Conservation (phyloP, 1,140 invertebrate species). For the Dendrolimus punctatus region DNA sequence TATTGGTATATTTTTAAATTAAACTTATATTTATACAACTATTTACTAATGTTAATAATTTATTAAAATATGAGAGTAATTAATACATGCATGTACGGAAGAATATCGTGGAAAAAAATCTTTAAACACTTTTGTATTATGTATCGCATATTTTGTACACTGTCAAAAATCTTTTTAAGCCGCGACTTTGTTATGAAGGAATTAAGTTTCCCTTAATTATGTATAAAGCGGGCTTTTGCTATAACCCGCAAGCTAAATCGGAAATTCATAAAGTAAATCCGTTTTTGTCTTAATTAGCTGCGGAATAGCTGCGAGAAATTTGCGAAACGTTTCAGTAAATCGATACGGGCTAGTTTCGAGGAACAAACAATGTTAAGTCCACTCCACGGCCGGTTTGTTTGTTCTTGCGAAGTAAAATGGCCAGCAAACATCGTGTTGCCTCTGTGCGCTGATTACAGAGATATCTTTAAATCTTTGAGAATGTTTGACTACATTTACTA, state of each 20-base stretch:
- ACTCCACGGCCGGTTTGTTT: too few species aligned
- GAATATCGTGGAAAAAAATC: too few species aligned
- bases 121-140: background rate
- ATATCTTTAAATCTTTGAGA: too few species aligned
- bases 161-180: constrained; percentile 8
- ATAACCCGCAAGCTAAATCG: constrained; percentile 8
- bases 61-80: too few species aligned
- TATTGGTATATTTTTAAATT: too few species aligned
- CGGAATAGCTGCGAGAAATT: constrained; percentile 4
- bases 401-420: too few species aligned
- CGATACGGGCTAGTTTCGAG: constrained; percentile 4
- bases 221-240: constrained; percentile 1
- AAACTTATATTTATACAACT: too few species aligned
- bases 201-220: constrained; percentile 10
- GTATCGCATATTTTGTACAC: background rate
- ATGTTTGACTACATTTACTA: too few species aligned
- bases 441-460: too few species aligned
- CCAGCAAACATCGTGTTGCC: too few species aligned
- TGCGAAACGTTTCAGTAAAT: constrained; percentile 8
- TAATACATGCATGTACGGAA: too few species aligned
- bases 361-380: background rate
- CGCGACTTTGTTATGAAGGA: background rate
- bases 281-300: constrained; percentile 15
- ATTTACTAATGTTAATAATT: too few species aligned
- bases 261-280: constrained; percentile 11